Evolutionary conservation across 1,140 invertebrate genomes (phyloP).

Genomic region (Brachionus rubens): DNA sequence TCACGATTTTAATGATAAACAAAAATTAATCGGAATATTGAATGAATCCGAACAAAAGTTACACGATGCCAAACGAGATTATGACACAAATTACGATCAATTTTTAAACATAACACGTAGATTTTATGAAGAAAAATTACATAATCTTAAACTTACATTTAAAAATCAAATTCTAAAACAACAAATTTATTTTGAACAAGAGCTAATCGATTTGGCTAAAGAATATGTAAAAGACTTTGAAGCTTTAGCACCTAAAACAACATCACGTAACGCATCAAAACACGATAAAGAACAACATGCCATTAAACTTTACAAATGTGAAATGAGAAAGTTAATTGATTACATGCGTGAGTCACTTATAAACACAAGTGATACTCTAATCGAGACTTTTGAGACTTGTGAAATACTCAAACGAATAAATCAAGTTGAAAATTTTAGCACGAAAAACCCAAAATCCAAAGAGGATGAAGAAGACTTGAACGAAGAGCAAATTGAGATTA

Average conservation of each 20-base stretch:
- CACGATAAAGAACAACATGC: conserved; percentile 13
- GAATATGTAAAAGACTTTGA: conserved; percentile 30
- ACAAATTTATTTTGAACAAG: conserved; percentile 40
- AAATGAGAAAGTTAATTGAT: conserved; percentile 20
- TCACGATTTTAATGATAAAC: background rate
- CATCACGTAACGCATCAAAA: background rate
- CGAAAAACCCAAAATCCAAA: too few relatives aligned
- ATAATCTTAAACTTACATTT: background rate
- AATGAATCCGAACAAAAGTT: background rate
- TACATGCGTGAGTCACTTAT: conserved; percentile 35
- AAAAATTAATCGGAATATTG: background rate
- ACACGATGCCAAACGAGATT: conserved; percentile 12
- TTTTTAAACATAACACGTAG: background rate
- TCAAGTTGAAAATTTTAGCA: background rate
- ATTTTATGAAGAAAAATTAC: conserved; percentile 12
- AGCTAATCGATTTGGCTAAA: conserved; percentile 34
- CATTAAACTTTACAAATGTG: conserved; percentile 11
- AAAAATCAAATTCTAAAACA: conserved; percentile 46
- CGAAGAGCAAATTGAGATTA: background rate
- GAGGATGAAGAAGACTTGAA: background rate
- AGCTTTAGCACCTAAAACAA: background rate
- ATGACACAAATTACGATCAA: background rate
- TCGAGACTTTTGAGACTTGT: conserved; percentile 36
- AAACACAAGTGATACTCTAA: conserved; percentile 29
- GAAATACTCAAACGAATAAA: conserved; percentile 14